Evolutionary conservation across 2,888 invertebrate species (phyloP).

Genomic region (Cephus sareptanus): DNA sequence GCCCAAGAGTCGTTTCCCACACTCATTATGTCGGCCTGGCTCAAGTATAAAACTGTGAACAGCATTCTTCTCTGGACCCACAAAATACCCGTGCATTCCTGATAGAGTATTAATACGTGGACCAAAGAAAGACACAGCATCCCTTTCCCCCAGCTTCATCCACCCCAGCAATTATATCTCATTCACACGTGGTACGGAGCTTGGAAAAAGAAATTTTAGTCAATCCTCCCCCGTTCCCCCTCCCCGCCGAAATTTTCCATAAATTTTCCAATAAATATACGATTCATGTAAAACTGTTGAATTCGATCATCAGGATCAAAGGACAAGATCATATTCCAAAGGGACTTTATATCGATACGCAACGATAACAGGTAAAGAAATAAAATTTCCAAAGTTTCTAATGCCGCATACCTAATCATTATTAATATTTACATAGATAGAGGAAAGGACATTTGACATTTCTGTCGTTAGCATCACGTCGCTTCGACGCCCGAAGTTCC

Average conservation of each 20-base stretch:
- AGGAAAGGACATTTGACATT: slow-evolving; percentile 32
- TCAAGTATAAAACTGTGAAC: slow-evolving; percentile 24
- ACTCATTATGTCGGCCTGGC: slow-evolving; percentile 21
- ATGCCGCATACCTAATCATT: slow-evolving; percentile 30
- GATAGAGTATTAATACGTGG: slow-evolving; percentile 4
- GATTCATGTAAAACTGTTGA: too few relatives aligned
- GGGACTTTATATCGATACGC: too few relatives aligned
- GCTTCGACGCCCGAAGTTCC: slow-evolving; percentile 19
- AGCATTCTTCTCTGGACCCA: slow-evolving; percentile 15
- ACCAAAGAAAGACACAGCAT: not conserved
- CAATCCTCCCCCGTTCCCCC: too few relatives aligned
- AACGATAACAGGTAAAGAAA: too few relatives aligned
- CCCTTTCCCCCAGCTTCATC: too few relatives aligned
- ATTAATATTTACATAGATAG: slow-evolving; percentile 21
- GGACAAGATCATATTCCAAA: too few relatives aligned
- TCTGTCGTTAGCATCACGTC: slow-evolving; percentile 16
- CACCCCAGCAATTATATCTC: too few relatives aligned
- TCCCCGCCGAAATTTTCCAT: too few relatives aligned
- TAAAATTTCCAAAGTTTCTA: slow-evolving; percentile 1
- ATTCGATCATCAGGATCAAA: too few relatives aligned
- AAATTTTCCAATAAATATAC: too few relatives aligned
- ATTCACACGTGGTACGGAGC: too few relatives aligned
- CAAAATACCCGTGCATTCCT: slow-evolving; percentile 1
- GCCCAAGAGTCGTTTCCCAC: slow-evolving; percentile 23
- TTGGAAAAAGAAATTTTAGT: too few relatives aligned